These are phyloP conservation scores for Neotoma lepida DNA, from an alignment of 2,113 vertebrate species.

Conservation along the genomic window DNA sequence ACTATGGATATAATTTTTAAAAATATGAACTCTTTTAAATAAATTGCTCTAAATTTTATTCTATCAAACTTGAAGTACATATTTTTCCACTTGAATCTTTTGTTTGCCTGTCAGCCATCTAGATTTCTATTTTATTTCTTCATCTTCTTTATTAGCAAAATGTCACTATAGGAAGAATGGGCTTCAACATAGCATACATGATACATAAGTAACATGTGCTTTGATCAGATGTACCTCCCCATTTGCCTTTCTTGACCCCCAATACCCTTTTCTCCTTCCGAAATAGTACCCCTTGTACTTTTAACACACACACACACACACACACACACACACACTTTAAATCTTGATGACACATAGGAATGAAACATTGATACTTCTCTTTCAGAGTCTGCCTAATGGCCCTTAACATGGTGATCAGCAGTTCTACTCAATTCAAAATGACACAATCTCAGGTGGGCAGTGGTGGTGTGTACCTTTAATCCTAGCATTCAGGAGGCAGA, in stretches of 20 bases:
- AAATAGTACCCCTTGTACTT: neutral
- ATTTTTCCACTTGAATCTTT: slow-evolving; percentile 21
- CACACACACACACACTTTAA: neutral
- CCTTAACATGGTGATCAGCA: neutral
- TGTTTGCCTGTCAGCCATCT: neutral
- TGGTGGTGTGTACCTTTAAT: neutral
- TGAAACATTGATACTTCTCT: neutral
- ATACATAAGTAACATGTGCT: neutral
- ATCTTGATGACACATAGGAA: neutral
- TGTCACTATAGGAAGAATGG: neutral
- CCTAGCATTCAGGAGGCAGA: neutral
- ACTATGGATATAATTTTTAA: neutral
- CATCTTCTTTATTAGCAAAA: neutral
- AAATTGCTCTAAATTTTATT: neutral
- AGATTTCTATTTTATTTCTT: neutral
- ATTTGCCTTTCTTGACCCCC: neutral
- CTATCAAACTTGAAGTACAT: neutral
- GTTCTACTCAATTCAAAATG: neutral
- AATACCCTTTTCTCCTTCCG: neutral
- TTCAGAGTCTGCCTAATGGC: neutral
- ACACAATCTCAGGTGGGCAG: neutral
- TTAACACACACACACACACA: neutral
- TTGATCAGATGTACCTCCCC: neutral
- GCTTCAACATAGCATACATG: neutral
- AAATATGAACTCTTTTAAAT: neutral